Evolutionary conservation across 2,888 invertebrate genomes (phyloP), one percentile per base, ranked within the genome.

Genomic region (Ametastegia equiseti): DNA sequence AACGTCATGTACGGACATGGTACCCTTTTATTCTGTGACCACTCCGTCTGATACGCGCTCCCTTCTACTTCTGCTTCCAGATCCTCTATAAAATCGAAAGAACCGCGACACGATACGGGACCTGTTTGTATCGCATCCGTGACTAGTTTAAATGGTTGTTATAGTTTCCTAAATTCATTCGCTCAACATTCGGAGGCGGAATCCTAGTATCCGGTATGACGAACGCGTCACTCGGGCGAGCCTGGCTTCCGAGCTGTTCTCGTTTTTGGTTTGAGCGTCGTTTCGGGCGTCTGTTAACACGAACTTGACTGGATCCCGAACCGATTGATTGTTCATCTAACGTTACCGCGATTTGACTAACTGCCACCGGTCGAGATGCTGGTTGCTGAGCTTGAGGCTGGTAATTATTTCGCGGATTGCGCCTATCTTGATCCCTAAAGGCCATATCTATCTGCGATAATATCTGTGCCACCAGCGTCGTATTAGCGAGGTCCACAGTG

Each of bases 11-110:
- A 33, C 13, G 47, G 47, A 73, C 73, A 73, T 5, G 69, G 19
- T n/a, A 33, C 23, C 15, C 67, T 67, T 0, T 11, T n/a, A 27
- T 13, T 60, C 13, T 23, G 30, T 15, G 15, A 50, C 4, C 7
- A 9, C 11, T 63, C 15, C 33, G n/a, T 27, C 13, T 11, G 30
- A 13, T 67, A 19, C 39, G 67, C n/a, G 4, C 39, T 2, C n/a
- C 39, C 47, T 47, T 30, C 0, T 11, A 80, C 27, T 4, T 81
- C 81, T 1, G 27, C 15, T 50, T n/a, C 47, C 6, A 81, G 78
- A 67, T 81, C 81, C 81, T 79, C 57, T 79, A 71, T n/a, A 69
- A 81, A 81, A 69, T 81, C 79, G 50, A 50, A 79, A 47, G 27
- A 45, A 13, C 23, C 9, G 11, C 39, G 71, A 65, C 75, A 57